Conservation (phyloP, 1,140 invertebrate genomes). For the Amyelois transitella region DNA sequence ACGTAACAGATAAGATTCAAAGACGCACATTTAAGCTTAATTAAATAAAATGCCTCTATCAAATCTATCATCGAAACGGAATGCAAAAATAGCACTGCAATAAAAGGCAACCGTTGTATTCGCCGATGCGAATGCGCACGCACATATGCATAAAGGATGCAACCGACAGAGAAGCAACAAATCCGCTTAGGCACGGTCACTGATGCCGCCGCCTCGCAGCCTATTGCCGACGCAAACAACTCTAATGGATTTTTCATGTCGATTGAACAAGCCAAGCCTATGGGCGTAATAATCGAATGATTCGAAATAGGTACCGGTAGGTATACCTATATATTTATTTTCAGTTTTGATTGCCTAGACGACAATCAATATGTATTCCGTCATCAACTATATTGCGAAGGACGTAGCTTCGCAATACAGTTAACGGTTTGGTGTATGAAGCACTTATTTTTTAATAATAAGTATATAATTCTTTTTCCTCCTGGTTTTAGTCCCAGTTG, state of each 20-base stretch:
- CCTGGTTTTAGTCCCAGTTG: too few relatives aligned
- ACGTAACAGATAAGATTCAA: too few relatives aligned
- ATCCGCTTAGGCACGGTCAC: slow-evolving; percentile 69
- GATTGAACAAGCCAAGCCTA: slow-evolving; percentile 59
- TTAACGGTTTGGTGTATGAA: too few relatives aligned
- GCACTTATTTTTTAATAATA: too few relatives aligned
- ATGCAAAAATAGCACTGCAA: background rate
- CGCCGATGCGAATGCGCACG: background rate
- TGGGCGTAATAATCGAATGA: slow-evolving; percentile 40
- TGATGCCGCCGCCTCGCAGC: slow-evolving; percentile 40
- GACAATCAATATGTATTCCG: background rate
- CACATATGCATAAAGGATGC: slow-evolving; percentile 30
- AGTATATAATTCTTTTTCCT: too few relatives aligned
- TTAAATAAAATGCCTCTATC: too few relatives aligned
- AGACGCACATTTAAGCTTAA: too few relatives aligned
- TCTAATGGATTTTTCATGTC: slow-evolving; percentile 73
- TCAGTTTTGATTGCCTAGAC: background rate
- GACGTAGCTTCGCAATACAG: too few relatives aligned
- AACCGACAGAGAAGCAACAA: slow-evolving; percentile 47
- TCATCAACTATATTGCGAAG: too few relatives aligned
- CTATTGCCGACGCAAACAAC: slow-evolving; percentile 42
- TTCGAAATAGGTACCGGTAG: too few relatives aligned
- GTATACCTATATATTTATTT: background rate
- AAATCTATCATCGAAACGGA: background rate
- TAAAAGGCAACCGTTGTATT: background rate